Evolutionary conservation across 2,888 invertebrate genomes (phyloP), one percentile per base, ranked within the genome.

Genomic region (Fissipunctia ypsillon): DNA sequence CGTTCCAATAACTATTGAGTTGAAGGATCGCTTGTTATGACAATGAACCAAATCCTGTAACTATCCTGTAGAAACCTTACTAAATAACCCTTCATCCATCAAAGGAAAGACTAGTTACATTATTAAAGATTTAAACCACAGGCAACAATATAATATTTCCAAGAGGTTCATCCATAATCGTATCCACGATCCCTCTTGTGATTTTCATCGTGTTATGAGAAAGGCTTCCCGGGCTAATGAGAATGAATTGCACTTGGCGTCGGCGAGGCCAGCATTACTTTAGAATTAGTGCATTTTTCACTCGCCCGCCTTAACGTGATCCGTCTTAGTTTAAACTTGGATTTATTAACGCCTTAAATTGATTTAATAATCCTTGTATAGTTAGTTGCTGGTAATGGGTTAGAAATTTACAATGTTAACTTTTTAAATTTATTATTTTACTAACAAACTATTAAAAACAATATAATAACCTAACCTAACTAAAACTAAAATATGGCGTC

Each of bases 241-340:
- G 93, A 95, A 95, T 92, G 91, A 95, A 95, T 95, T 93, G 94
- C 94, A 88, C 90, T 88, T 86, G 87, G 87, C 84, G 90, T 90
- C 89, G 89, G 89, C 89, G 85, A 85, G 84, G 85, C 89, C 90
- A 87, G 82, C 89, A 88, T 91, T 91, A 91, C 92, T 93, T 92
- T 88, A 90, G 91, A 93, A 94, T 94, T 94, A 94, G 93, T 92
- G 91, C 93, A 94, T 94, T 95, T 94, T 95, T 94, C 94, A 94
- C 93, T 91, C 86, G 87, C 87, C 89, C 88, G 87, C 83, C 89
- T 93, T 91, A 89, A 88, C 89, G 89, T 90, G 88, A 94, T 94
- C 91, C 90, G 88, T 94, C 94, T 93, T 94, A 88, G 90, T 92
- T 93, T 92, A 90, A 91, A 91, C 90, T 89, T 69, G 82, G 89